Base-by-base conservation (phyloP, 2,113 vertebrate species). In the Alaudala cheleensis region DNA sequence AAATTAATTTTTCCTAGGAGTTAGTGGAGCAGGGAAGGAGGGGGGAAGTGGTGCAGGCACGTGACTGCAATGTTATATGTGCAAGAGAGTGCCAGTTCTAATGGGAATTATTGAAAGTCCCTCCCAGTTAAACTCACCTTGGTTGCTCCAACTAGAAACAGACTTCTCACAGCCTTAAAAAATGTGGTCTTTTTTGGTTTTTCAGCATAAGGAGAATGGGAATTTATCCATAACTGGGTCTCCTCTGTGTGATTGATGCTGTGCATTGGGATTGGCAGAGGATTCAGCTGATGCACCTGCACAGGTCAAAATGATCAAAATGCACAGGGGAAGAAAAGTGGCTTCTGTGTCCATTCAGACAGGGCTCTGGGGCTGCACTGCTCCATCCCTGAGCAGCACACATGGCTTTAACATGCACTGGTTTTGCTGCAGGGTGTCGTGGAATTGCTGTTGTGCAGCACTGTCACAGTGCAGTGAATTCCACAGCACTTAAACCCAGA, bases 381-480 rank as follows among this genome's bases (percentile, higher is more conserved):
- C 73, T 47, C 6, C 1, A 47, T 60, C 62, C 28, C 69, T 91
- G 37, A 81, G 16, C 26, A 65, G 40, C 53, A 61, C 56, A 45
- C 51, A 12, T n/a, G 47, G 61, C 83, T 95, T 72, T 64, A 81
- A n/a, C 69, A 53, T n/a, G 9, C 9, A 9, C 8, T 14, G 4
- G 39, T 89, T 66, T 26, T 92, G 88, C 93, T 96, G 77, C 57
- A 76, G 82, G 89, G 21, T 39, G 39, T 37, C 26, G 10, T 40
- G 72, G 80, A 92, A 92, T 92, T 91, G 90, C 81, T 91, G 87
- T 93, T 76, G 64, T 90, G 60, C 64, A 69, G 77, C 57, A 18
- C 45, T 69, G 62, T 50, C 86, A 33, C 4, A 78, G 61, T 50
- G 50, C 70, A 94, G 42, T 56, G 88, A 87, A 76, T 92, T 92